Evolutionary conservation across 2,888 invertebrate genomes (phyloP).

Genomic region (Hyles lineata): DNA sequence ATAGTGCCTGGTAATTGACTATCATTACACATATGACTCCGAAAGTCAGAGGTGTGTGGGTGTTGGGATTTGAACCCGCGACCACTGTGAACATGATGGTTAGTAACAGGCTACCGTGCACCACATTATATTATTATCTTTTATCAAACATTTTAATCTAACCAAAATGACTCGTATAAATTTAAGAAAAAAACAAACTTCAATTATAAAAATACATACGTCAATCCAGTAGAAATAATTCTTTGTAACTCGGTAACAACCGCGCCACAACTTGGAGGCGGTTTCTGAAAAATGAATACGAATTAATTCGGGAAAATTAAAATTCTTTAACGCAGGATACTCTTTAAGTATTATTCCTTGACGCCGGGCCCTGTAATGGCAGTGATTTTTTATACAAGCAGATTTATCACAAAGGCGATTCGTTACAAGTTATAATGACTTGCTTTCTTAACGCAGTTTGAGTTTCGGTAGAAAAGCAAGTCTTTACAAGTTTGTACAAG

Average conservation of each 20-base stretch:
- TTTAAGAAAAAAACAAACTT: background rate
- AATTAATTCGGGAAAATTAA: constrained; percentile 66
- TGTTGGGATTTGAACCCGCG: too few species aligned
- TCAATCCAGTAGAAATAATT: constrained; percentile 30
- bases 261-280: constrained; percentile 38
- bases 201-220: constrained; percentile 22
- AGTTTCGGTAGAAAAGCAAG: too few species aligned
- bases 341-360: constrained; percentile 47
- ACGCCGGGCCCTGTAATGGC: constrained; percentile 31
- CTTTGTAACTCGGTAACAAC: constrained; percentile 32
- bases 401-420: background rate
- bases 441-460: constrained; percentile 7
- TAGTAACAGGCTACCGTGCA: too few species aligned
- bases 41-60: too few species aligned
- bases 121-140: too few species aligned
- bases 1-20: too few species aligned
- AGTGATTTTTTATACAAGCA: constrained; percentile 30
- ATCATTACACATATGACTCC: too few species aligned
- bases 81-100: too few species aligned
- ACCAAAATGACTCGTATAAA: too few species aligned
- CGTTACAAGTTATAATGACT: constrained; percentile 25
- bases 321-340: constrained; percentile 54
- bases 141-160: too few species aligned
- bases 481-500: too few species aligned
- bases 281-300: constrained; percentile 60